Evolutionary conservation across 1,140 invertebrate genomes (phyloP).

Genomic region (Harlomillsia oculata): DNA sequence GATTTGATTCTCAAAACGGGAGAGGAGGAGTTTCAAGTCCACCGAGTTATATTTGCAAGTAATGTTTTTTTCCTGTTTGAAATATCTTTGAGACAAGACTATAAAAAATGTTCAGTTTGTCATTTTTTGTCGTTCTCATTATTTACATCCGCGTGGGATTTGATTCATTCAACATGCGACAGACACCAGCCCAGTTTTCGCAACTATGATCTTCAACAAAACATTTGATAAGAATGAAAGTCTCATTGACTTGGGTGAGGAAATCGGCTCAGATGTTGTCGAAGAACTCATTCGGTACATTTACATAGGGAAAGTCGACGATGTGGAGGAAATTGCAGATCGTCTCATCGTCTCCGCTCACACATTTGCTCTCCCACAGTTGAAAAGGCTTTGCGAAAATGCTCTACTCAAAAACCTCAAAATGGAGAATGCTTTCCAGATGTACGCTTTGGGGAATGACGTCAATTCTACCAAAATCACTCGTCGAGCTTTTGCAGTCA

Average conservation of each 20-base stretch:
- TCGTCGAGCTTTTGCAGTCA: conserved; percentile 14
- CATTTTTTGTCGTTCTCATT: neutral
- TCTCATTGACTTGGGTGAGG: conserved; percentile 17
- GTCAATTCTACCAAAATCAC: conserved; percentile 11
- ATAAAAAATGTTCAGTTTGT: neutral
- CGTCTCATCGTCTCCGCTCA: conserved; percentile 14
- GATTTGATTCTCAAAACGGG: conserved; percentile 26
- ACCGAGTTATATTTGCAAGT: conserved; percentile 27
- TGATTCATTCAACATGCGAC: neutral
- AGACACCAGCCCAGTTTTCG: conserved; percentile 30
- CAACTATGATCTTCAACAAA: conserved; percentile 21
- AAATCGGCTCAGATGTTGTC: conserved; percentile 21
- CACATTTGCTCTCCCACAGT: conserved; percentile 20
- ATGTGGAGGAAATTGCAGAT: conserved; percentile 19
- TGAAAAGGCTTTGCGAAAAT: conserved; percentile 23
- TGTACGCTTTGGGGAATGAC: conserved; percentile 19
- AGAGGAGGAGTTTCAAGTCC: conserved; percentile 26
- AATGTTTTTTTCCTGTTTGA: conserved; percentile 1
- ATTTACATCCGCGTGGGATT: neutral
- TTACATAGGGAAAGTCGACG: conserved; percentile 26
- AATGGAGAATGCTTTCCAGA: conserved; percentile 25
- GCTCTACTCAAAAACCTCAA: conserved; percentile 12
- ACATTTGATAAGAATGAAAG: conserved; percentile 26
- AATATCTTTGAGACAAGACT: neutral
- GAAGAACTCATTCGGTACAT: conserved; percentile 29